A percentile compares a stretch with the other conserved stretches of the same genome.
phyloP scores from a whole-genome alignment of 2,888 invertebrate species.

The Sarcophaga rosellei region DNA sequence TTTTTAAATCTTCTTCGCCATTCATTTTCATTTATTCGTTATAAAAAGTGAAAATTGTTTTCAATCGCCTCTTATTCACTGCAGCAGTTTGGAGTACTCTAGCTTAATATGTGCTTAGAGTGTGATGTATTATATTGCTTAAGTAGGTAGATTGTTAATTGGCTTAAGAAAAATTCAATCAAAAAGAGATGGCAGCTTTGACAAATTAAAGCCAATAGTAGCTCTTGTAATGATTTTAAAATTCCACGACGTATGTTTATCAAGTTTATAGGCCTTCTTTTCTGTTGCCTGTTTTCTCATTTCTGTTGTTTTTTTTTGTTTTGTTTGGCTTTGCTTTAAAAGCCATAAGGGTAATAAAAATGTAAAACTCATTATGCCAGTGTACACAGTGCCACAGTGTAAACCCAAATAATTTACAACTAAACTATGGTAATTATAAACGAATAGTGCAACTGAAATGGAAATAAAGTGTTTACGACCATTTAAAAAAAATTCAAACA shows the following conservation, averaged over 20 bases:
- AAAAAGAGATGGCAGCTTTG: background rate
- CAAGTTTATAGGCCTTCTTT: conserved; percentile 9
- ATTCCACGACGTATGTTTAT: background rate
- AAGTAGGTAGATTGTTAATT: background rate
- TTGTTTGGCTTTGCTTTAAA: conserved; percentile 1
- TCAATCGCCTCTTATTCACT: conserved; percentile 12
- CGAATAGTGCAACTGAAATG: background rate
- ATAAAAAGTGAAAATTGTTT: conserved; percentile 47
- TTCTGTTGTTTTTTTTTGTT: background rate
- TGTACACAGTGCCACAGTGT: background rate
- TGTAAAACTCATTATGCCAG: conserved; percentile 21
- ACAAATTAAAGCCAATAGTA: too few relatives aligned
- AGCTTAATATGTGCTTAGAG: background rate
- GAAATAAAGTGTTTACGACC: conserved; percentile 6
- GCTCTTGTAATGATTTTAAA: background rate
- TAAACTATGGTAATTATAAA: conserved; percentile 22
- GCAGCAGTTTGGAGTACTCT: background rate
- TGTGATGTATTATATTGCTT: background rate
- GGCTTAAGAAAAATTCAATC: background rate
- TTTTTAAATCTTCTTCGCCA: background rate
- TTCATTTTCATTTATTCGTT: background rate
- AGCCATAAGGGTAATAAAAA: conserved; percentile 37
- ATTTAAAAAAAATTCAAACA: background rate
- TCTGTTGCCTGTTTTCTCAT: too few relatives aligned
- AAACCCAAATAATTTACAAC: conserved; percentile 35